Base-by-base conservation (phyloP, 1,140 invertebrate species). In the Ceratoteleas bidentatus region DNA sequence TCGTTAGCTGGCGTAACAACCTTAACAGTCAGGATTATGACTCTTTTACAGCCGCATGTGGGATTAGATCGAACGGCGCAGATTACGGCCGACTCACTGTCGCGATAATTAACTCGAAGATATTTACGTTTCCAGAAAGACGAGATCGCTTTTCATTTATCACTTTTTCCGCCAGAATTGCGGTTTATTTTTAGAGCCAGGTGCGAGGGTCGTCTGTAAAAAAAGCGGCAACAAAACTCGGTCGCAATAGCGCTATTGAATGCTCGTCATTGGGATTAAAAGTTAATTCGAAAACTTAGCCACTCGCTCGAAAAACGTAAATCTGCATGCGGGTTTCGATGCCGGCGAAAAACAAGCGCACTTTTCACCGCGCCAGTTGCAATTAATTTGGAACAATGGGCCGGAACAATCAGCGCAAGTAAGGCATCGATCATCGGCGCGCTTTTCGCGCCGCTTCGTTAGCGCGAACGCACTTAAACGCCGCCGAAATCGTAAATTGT, bases 1-100 rank as follows among this genome's bases (percentile, higher is more conserved):
- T 45, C 43, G 56, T 15, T 15, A 70, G 50, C 50, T 6, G 50
- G 58, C 32, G 56, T 43, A 61, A 61, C 32, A 13, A 7, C 45
- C 45, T 70, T 70, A 70, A 53, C 66, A 70, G 60, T 61, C 10
- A 57, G 56, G 32, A 61, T 70, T 43, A 34, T 45, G 52, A 61
- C 36, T 40, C 24, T 56, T 36, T 33, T 43, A 6, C 8, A 4
- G 32, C 52, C 52, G 13, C 50, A 5, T 68, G 34, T 40, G 36
- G 0, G 36, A 40, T 0, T 40, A 3, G 36, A 40, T 40, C 36
- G 7, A 11, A 11, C 7, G 7, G 10, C 36, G 36, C 7, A 11
- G 10, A 40, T 40, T 40, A 40, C 36, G 10, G 6, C 45, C 56
- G 40, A 9, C 0, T 57, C 16, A 52, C 54, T 66, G 33, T 38